phyloP scores from a whole-genome alignment of 2,113 vertebrate species.

The Phyllostomus discolor region DNA sequence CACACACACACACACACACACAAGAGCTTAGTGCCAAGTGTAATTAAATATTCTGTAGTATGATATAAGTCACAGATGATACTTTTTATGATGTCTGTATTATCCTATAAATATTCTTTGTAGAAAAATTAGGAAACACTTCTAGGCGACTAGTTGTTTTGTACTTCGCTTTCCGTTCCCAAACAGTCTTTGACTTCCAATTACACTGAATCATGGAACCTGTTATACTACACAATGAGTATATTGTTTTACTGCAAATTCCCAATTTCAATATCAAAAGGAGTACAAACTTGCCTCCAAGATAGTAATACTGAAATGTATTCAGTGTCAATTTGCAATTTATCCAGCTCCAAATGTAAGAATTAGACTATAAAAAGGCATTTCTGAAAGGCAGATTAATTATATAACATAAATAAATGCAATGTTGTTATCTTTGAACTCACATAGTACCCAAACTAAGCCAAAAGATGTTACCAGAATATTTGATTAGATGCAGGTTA shows the following conservation, averaged over 20 bases:
- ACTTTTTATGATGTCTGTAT: background rate
- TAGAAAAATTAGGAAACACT: conserved; percentile 21
- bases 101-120: background rate
- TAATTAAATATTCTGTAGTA: background rate
- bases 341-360: background rate
- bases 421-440: background rate
- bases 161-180: background rate
- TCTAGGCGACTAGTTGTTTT: background rate
- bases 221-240: background rate
- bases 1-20: background rate
- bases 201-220: background rate
- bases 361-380: background rate
- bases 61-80: background rate
- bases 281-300: background rate
- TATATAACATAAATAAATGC: background rate
- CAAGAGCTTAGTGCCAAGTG: background rate
- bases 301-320: background rate
- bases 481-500: background rate
- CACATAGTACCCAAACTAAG: background rate
- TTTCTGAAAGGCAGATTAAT: background rate
- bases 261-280: background rate
- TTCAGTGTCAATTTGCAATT: background rate
- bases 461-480: background rate
- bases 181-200: background rate
- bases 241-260: background rate